Percentiles rank a stretch among this genome's conserved stretches.
Evolutionary conservation across 2,113 vertebrate species (phyloP).

Genomic region (Grus americana): DNA sequence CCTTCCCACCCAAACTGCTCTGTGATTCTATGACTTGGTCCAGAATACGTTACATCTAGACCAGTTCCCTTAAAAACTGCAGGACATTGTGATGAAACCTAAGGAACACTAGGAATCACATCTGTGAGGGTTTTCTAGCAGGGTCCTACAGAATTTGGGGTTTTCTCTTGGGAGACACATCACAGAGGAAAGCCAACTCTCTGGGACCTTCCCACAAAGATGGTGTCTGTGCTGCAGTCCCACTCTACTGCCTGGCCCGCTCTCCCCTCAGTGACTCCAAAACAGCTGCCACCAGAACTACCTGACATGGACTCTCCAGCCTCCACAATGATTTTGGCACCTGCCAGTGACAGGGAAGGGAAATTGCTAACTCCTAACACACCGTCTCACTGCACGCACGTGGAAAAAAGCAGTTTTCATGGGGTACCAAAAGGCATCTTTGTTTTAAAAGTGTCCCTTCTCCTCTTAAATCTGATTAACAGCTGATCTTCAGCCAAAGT

Average conservation of each 20-base stretch:
- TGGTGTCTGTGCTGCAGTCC: no score
- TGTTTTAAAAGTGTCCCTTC: not conserved
- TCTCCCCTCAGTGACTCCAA: not conserved
- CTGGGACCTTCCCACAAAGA: not conserved
- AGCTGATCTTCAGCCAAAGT: not conserved
- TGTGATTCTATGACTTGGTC: not conserved
- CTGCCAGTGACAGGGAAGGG: not conserved
- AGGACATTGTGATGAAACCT: rapidly evolving
- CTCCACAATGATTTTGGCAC: not conserved
- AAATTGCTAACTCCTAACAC: not conserved
- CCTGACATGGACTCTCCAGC: not conserved
- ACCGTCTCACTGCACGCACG: not conserved
- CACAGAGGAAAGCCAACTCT: not conserved
- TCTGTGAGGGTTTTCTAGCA: not conserved
- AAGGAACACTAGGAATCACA: not conserved
- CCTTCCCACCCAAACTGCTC: not conserved
- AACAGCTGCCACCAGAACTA: not conserved
- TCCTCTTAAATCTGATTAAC: not conserved
- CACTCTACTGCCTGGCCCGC: not conserved
- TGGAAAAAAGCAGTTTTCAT: not conserved
- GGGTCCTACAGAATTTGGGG: rapidly evolving
- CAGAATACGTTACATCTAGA: rapidly evolving
- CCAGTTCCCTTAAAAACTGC: not conserved
- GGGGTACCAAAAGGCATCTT: not conserved
- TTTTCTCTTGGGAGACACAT: not conserved